phyloP scores from a whole-genome alignment of 2,113 vertebrate genomes.

The Eulemur macaco region DNA sequence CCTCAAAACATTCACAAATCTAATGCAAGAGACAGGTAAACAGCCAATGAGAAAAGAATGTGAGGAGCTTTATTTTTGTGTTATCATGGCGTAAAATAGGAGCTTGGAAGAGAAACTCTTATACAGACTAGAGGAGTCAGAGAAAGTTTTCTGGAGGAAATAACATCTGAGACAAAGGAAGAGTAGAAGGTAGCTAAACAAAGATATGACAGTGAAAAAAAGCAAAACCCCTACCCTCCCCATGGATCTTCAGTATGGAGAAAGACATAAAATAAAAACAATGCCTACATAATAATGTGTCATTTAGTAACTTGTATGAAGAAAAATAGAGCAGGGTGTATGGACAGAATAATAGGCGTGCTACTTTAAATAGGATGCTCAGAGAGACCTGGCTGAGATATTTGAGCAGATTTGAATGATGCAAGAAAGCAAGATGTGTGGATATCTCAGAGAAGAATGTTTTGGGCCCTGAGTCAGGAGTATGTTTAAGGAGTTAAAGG shows the following conservation, averaged over 20 bases:
- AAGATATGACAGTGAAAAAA: not conserved
- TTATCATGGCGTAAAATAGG: not conserved
- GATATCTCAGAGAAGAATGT: not conserved
- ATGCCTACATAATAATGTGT: not conserved
- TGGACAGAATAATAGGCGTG: not conserved
- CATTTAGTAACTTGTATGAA: not conserved
- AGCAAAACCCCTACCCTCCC: not conserved
- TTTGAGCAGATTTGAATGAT: not conserved
- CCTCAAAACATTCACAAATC: constrained; percentile 13
- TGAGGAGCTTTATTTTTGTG: not conserved
- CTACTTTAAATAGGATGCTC: not conserved
- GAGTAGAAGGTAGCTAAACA: not conserved
- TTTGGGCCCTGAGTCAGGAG: not conserved
- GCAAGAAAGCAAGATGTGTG: not conserved
- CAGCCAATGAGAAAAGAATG: not conserved
- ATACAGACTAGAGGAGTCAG: not conserved
- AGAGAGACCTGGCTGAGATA: not conserved
- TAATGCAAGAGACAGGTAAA: not conserved
- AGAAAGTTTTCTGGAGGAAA: constrained; percentile 16
- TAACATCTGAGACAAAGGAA: not conserved
- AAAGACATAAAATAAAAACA: constrained; percentile 30
- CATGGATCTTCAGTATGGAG: not conserved
- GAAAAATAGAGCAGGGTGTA: not conserved
- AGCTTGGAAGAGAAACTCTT: not conserved
- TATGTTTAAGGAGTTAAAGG: constrained; percentile 11